Evolutionary conservation across 2,888 invertebrate species (phyloP), one percentile per base, ranked within the genome.

Genomic region (Cryptocephalus primarius): DNA sequence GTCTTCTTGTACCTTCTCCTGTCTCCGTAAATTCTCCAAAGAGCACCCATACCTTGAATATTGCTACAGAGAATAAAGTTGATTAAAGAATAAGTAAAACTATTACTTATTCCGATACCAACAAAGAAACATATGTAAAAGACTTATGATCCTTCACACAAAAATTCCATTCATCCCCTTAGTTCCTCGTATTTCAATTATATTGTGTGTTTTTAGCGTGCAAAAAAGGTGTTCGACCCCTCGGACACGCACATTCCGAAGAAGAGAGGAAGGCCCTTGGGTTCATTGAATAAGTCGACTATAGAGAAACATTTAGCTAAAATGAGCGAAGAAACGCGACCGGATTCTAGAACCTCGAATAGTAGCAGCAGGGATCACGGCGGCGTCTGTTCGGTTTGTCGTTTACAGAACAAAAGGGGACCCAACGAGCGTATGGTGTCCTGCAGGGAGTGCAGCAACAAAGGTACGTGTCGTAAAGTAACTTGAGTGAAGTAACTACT

Each of bases 171-270:
- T 22, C 22, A 4, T 22, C 22, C 22, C 22, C n/a, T n/a, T n/a
- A n/a, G 22, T 22, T 22, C 22, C 6, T 22, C 6, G 22, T 6
- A 22, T 22, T 22, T 22, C n/a, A n/a, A 22, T 22, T 22, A n/a
- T n/a, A 22, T 4, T 22, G 22, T 22, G 3, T 4, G 4, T 36
- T 36, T 57, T 43, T 60, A 78, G 80, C 81, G 86, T 74, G 88
- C 87, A 0, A 88, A 86, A 63, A 85, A 85, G 64, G 88, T 89
- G 0, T 89, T 88, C 63, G 88, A 89, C 69, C 89, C 89, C 2
- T 88, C 88, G 0, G 88, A 88, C 60, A 84, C 83, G 55, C 85
- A 87, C 67, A 71, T 85, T 34, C 86, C 88, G 9, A 79, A 80
- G 61, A 83, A 83, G 68, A 72, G 84, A 48, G 84, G 84, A 1